phyloP scores from a whole-genome alignment of 2,113 vertebrate genomes.

The Hyperopisus bebe region DNA sequence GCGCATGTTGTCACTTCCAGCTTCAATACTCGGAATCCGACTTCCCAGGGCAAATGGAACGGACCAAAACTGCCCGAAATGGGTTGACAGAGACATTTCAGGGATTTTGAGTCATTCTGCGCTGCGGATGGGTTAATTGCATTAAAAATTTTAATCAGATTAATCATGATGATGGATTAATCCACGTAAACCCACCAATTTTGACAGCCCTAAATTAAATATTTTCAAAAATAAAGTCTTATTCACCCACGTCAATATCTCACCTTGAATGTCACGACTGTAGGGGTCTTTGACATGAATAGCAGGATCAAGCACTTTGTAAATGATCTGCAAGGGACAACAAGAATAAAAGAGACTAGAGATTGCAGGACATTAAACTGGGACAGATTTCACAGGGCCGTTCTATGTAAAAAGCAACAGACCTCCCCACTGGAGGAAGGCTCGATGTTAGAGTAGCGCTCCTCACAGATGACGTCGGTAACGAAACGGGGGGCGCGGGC shows the following conservation, averaged over 20 bases:
- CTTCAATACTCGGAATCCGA: too few relatives aligned
- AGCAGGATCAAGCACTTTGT: slow-evolving; percentile 79
- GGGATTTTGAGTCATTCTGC: too few relatives aligned
- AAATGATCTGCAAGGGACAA: slow-evolving; percentile 68
- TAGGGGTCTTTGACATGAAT: slow-evolving; percentile 75
- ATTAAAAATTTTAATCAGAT: too few relatives aligned
- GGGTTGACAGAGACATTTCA: too few relatives aligned
- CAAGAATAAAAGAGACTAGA: slow-evolving; percentile 3
- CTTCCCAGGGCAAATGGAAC: too few relatives aligned
- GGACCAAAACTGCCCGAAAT: too few relatives aligned
- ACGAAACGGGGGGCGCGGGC: slow-evolving; percentile 51
- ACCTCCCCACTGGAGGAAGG: slow-evolving; percentile 78
- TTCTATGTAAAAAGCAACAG: not conserved
- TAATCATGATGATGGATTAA: too few relatives aligned
- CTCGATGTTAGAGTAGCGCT: slow-evolving; percentile 77
- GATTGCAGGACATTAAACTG: not conserved
- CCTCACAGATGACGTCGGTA: slow-evolving; percentile 74
- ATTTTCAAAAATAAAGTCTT: not conserved
- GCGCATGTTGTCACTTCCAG: too few relatives aligned
- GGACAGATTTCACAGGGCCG: not conserved
- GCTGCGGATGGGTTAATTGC: too few relatives aligned
- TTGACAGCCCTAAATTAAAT: too few relatives aligned
- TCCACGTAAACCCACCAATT: too few relatives aligned
- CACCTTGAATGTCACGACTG: slow-evolving; percentile 75
- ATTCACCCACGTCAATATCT: not conserved